A percentile compares a stretch with the other conserved stretches of the same genome.
phyloP scores from a whole-genome alignment of 1,140 invertebrate species.

The Drosophila kohkoa region DNA sequence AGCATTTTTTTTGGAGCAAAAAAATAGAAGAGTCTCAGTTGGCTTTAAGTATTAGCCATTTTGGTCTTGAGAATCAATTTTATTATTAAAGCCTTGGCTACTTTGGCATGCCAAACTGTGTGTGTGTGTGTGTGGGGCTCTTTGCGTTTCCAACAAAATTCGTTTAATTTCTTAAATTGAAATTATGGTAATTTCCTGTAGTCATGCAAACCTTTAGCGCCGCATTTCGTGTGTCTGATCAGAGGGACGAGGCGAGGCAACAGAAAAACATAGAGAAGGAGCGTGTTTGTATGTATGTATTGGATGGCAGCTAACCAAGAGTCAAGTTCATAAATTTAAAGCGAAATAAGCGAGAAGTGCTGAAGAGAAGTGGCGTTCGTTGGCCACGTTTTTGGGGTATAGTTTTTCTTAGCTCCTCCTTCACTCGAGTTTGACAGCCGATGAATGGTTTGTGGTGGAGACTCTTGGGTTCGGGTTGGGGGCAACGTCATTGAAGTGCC shows the following conservation, averaged over 20 bases:
- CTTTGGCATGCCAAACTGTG: conserved; percentile 27
- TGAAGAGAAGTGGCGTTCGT: conserved; percentile 4
- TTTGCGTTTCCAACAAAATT: conserved; percentile 63
- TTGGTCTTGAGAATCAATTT: conserved; percentile 34
- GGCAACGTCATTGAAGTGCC: conserved; percentile 37
- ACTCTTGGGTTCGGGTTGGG: neutral
- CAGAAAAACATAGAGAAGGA: neutral
- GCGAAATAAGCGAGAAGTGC: conserved; percentile 36
- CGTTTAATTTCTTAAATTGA: conserved; percentile 83
- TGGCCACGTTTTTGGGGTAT: conserved; percentile 28
- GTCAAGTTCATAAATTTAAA: conserved; percentile 78
- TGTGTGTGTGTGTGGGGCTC: conserved; percentile 21
- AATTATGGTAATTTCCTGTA: conserved; percentile 82
- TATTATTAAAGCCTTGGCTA: conserved; percentile 45
- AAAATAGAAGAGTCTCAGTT: neutral
- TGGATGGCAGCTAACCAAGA: conserved; percentile 55
- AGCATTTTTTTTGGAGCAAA: neutral
- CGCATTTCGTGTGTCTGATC: conserved; percentile 68
- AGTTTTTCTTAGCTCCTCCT: conserved; percentile 44
- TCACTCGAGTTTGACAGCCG: conserved; percentile 49
- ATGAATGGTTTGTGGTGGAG: conserved; percentile 42
- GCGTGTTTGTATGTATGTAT: conserved; percentile 12
- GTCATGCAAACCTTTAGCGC: conserved; percentile 74
- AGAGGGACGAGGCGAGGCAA: neutral
- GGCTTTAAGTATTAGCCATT: conserved; percentile 11